Base-by-base conservation (phyloP, 1,140 invertebrate species). In the Brachionus rubens region DNA sequence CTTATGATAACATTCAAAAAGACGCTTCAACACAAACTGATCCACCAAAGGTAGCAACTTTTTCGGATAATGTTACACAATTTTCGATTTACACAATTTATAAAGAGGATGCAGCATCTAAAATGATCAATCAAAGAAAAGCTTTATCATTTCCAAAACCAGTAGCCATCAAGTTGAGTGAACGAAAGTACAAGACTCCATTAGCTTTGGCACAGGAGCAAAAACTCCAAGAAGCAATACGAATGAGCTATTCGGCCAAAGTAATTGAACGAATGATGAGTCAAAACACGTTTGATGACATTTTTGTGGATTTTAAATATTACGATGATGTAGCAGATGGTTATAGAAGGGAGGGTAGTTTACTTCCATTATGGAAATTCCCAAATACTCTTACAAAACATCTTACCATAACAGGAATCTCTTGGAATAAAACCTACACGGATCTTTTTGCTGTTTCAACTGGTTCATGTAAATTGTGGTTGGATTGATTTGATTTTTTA, bases 251-350 rank as follows among this genome's bases (percentile, higher is more conserved):
- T 52, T 88, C 90, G 46, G 90, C 90, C 81, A 91, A 91, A 81
- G 91, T 93, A 50, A 85, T 96, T 5, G 93, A 97, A 82, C 87
- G 93, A 80, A 93, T 97, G 89, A 90, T 96, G 36, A 95, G 92
- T 82, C 92, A 94, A 85, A 96, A 96, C 83, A 91, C 92, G 40
- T 94, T 89, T 82, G 91, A 95, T 83, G 93, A 96, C 75, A 93
- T 96, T 78, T 87, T 89, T 9, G 89, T 91, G 91, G 94, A 97
- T 87, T 96, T 94, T 84, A 90, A 90, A 79, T 96, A 94, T 82
- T 97, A 91, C 89, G 92, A 97, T 82, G 93, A 96, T 85, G 91
- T 91, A 0, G 92, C 93, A 5, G 94, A 97, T 85, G 92, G 95
- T 83, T 96, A 90, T 82, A 89, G 93, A 70, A 90, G 90, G 5